Percentiles rank a stretch among this genome's conserved stretches.
phyloP scores from a whole-genome alignment of 1,140 invertebrate species.

The Tribolium madens region DNA sequence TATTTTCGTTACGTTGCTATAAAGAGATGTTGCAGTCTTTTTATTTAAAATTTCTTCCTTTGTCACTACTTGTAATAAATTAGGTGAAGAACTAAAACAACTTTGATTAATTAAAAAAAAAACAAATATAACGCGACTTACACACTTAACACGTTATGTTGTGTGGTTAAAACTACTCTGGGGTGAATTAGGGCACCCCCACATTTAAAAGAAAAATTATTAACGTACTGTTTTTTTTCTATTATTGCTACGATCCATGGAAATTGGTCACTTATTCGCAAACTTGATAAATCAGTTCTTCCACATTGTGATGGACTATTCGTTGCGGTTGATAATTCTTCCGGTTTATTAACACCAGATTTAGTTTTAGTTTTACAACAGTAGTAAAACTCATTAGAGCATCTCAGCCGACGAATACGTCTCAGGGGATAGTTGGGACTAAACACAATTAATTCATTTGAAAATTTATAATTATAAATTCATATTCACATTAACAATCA shows the following conservation, averaged over 20 bases:
- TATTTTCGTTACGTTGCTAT: slow-evolving; percentile 17
- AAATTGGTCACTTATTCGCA: slow-evolving; percentile 55
- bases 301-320: slow-evolving; percentile 57
- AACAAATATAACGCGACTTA: slow-evolving; percentile 50
- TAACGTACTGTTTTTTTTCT: slow-evolving; percentile 46
- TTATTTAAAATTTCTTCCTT: neutral
- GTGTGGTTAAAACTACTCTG: slow-evolving; percentile 61
- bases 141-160: slow-evolving; percentile 59
- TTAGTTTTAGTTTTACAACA: neutral
- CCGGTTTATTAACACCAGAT: neutral
- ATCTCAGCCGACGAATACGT: neutral
- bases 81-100: slow-evolving; percentile 26
- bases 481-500: neutral
- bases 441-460: neutral
- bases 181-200: slow-evolving; percentile 62
- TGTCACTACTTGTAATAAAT: neutral
- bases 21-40: neutral
- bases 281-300: neutral
- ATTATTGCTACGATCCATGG: slow-evolving; percentile 61
- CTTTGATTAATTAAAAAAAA: neutral
- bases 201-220: slow-evolving; percentile 49
- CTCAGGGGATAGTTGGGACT: neutral
- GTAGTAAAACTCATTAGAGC: slow-evolving; percentile 14
- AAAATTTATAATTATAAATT: too few relatives aligned
- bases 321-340: neutral